phyloP scores from a whole-genome alignment of 2,113 vertebrate genomes.

The Otus sunia region DNA sequence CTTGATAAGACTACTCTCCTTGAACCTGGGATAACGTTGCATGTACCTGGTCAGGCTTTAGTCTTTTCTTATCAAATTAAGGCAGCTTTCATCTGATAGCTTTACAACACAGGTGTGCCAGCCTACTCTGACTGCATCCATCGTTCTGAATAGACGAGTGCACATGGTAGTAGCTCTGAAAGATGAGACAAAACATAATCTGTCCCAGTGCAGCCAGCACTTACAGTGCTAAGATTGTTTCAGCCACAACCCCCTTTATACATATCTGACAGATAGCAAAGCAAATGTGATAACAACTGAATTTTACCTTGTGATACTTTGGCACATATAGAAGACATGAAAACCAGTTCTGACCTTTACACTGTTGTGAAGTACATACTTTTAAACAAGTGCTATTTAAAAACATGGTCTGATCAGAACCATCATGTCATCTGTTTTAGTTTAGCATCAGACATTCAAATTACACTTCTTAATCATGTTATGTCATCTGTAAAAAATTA shows the following conservation, averaged over 20 bases:
- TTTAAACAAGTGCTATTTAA: constrained; percentile 45
- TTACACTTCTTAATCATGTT: constrained; percentile 33
- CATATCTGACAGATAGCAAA: constrained; percentile 9
- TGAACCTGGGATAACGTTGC: not conserved
- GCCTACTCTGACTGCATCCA: not conserved
- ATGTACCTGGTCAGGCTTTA: not conserved
- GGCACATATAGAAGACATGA: not conserved
- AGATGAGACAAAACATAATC: constrained; percentile 5
- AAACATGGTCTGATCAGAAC: constrained; percentile 22
- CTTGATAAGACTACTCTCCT: not conserved
- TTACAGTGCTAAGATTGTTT: not conserved
- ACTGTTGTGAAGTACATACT: not conserved
- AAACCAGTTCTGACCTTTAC: constrained; percentile 42
- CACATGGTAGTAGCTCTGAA: not conserved
- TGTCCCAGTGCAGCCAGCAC: not conserved
- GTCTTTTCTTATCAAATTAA: constrained; percentile 26
- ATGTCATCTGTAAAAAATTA: constrained; percentile 34
- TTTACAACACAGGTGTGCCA: not conserved
- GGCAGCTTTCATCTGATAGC: not conserved
- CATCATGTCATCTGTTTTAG: constrained; percentile 16
- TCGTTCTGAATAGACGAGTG: not conserved
- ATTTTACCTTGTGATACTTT: constrained; percentile 43
- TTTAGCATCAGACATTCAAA: constrained; percentile 33
- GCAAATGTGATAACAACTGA: constrained; percentile 33
- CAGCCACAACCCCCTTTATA: not conserved